Percentiles rank a stretch among this genome's conserved stretches.
These are phyloP conservation scores for Aptenodytes forsteri DNA, from an alignment of 2,113 vertebrate species.

Conservation along the genomic window DNA sequence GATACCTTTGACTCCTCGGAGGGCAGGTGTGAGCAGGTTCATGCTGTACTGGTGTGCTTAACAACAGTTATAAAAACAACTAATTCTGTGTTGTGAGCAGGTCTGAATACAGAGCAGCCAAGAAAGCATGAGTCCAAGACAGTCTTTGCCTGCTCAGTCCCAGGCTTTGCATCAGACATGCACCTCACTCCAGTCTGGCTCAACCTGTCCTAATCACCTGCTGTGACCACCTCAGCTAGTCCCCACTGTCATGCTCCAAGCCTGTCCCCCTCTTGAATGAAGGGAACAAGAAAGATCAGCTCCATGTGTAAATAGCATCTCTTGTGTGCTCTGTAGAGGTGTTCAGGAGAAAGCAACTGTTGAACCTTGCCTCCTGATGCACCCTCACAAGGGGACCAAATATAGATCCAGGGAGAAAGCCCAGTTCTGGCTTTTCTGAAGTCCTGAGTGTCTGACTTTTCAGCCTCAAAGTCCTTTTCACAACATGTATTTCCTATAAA, in stretches of 20 bases:
- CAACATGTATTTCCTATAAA: slow-evolving; percentile 38
- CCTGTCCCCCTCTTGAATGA: neutral
- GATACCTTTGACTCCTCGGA: neutral
- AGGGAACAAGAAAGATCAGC: neutral
- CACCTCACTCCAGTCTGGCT: neutral
- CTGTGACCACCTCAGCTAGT: neutral
- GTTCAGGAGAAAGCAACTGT: neutral
- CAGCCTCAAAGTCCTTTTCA: slow-evolving; percentile 16
- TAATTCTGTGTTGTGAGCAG: neutral
- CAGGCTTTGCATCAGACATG: neutral
- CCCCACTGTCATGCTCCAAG: neutral
- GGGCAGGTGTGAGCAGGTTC: neutral
- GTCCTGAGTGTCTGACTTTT: slow-evolving; percentile 24
- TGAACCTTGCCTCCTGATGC: neutral
- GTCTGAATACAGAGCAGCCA: neutral
- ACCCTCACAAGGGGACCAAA: neutral
- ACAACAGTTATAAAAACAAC: neutral
- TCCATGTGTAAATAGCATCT: neutral
- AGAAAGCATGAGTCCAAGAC: neutral
- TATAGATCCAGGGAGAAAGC: neutral
- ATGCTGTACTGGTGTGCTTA: neutral
- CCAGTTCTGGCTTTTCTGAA: neutral
- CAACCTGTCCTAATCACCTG: neutral
- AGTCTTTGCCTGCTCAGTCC: neutral
- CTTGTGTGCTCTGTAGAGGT: neutral